phyloP scores from a whole-genome alignment of 2,797 vertebrate genomes.

The Dipus sagitta region DNA sequence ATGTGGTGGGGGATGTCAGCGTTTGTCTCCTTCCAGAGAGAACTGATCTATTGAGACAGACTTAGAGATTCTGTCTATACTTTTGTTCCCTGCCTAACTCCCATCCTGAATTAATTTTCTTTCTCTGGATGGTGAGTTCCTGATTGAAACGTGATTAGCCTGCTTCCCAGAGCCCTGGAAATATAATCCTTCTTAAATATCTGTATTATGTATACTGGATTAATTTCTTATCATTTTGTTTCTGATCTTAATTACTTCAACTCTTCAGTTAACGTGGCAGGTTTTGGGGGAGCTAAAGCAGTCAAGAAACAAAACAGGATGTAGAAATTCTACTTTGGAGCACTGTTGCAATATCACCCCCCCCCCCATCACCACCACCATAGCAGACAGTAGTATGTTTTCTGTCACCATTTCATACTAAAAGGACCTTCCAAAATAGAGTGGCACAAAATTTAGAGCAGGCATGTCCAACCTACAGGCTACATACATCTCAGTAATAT shows the following conservation, averaged over 20 bases:
- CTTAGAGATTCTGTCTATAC: conserved; percentile 33
- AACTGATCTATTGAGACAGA: background rate
- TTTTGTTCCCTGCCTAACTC: conserved; percentile 42
- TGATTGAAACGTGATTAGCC: conserved; percentile 75
- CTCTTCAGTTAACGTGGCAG: conserved; percentile 58
- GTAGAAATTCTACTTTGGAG: conserved; percentile 28
- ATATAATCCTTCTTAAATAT: conserved; percentile 22
- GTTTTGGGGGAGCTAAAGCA: conserved; percentile 7
- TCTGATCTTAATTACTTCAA: conserved; percentile 70
- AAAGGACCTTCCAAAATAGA: conserved; percentile 24
- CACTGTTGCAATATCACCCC: background rate
- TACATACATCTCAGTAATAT: background rate
- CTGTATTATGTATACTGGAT: conserved; percentile 65
- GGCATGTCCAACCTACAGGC: background rate
- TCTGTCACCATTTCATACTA: conserved; percentile 2
- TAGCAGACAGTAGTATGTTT: background rate
- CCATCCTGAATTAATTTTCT: conserved; percentile 72
- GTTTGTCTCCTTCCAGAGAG: conserved; percentile 11
- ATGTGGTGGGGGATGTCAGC: background rate
- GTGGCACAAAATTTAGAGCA: conserved; percentile 20
- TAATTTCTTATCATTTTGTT: conserved; percentile 71
- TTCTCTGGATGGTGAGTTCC: conserved; percentile 68
- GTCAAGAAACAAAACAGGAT: conserved; percentile 60
- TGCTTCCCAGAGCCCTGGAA: conserved; percentile 56
- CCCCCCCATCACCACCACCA: background rate